Evolutionary conservation across 1,140 invertebrate species (phyloP).

Genomic region (Achatina immaculata): DNA sequence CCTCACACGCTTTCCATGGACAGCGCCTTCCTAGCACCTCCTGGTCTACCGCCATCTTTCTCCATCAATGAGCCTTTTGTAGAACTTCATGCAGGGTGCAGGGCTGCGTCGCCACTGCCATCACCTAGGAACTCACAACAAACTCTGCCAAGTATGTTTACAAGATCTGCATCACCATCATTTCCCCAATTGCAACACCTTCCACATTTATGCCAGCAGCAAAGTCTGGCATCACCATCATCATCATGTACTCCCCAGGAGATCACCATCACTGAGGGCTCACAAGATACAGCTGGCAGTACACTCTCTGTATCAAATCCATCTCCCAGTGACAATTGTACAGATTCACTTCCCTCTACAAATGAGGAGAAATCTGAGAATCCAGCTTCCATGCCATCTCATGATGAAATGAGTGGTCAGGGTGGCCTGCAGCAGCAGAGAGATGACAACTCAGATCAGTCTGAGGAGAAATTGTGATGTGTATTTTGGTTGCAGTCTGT

Average conservation of each 20-base stretch:
- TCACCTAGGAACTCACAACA: constrained; percentile 37
- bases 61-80: constrained; percentile 35
- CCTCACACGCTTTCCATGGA: constrained; percentile 39
- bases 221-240: background rate
- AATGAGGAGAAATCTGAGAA: background rate
- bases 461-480: constrained; percentile 9
- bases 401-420: background rate
- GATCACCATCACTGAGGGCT: background rate
- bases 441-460: background rate
- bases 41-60: constrained; percentile 4
- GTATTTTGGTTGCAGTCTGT: no score
- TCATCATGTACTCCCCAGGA: no score
- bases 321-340: background rate
- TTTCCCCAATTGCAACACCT: background rate
- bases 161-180: constrained; percentile 26
- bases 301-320: background rate
- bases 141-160: constrained; percentile 38
- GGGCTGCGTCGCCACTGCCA: constrained; percentile 31
- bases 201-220: background rate
- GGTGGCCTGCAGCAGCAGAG: background rate
- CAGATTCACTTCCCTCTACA: background rate
- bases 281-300: background rate
- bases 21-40: constrained; percentile 34
- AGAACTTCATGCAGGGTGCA: constrained; percentile 31
- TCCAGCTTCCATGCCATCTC: background rate